Evolutionary conservation across 2,113 vertebrate species (phyloP), one percentile per base, ranked within the genome.

Genomic region (Pagrus major): DNA sequence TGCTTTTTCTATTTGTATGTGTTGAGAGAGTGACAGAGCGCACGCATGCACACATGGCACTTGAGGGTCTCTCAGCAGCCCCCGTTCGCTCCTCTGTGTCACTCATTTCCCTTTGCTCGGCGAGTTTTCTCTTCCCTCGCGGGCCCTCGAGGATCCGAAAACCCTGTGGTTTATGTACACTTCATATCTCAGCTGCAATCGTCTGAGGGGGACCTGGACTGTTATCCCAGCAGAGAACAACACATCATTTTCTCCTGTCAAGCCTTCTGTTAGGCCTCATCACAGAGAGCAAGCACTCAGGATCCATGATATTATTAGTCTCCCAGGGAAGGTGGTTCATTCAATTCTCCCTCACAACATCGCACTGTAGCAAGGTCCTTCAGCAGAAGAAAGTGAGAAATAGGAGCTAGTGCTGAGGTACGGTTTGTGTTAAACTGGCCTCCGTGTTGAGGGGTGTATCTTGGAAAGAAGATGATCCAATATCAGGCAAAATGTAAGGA

Each of bases 161-260:
- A 87, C 86, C 84, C 82, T 78, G 87, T 81, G 74, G 76, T 93
- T 92, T 92, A 88, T 88, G 88, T 93, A 89, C 86, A 91, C 80
- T 88, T 90, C 83, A 90, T 90, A 92, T 88, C 89, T 79, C 84
- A 15, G 82, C 84, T 67, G 81, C 88, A 81, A 65, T 88, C 71
- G 52, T 90, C 80, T 87, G 83, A 78, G 67, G 66, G 67, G 86
- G 82, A 82, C 82, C 64, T 59, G 81, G 63, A 74, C 88, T 54
- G 88, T 70, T 71, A 83, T 93, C 93, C 92, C 90, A 79, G 84
- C 70, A 90, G 93, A 93, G 88, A 91, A 91, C 83, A 87, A 86
- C 85, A 88, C 90, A 92, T 92, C 71, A 91, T 93, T 94, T 93
- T 89, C 90, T 90, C 89, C 86, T 92, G 91, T 94, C 93, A 92